Conservation (phyloP, 2,797 vertebrate genomes). For the Neomorphus geoffroyi region DNA sequence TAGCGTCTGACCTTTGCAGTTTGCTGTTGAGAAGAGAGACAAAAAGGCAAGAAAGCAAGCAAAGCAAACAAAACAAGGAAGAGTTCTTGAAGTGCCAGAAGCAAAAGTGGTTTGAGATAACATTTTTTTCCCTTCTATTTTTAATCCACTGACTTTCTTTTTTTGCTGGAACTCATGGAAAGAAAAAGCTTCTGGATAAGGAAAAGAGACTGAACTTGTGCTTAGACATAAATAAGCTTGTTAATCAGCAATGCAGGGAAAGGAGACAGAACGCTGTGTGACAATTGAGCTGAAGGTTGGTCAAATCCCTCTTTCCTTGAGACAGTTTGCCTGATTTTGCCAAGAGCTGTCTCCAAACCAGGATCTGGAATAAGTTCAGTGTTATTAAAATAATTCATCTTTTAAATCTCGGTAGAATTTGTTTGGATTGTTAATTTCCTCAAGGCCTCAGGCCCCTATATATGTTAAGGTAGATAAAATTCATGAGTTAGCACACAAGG, state of each 20-base stretch:
- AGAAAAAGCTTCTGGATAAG: slow-evolving; percentile 6
- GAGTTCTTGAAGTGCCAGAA: slow-evolving; percentile 20
- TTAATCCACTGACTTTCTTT: neutral
- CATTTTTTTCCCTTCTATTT: neutral
- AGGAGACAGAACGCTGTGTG: neutral
- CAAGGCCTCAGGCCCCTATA: neutral
- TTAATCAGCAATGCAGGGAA: neutral
- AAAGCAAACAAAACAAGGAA: slow-evolving; percentile 26
- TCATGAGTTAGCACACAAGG: neutral
- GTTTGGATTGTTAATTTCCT: slow-evolving; percentile 46
- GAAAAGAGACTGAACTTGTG: neutral
- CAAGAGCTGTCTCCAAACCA: neutral
- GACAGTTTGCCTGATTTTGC: neutral
- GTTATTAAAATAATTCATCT: neutral
- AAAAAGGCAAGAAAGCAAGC: slow-evolving; percentile 17
- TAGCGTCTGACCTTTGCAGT: slow-evolving; percentile 5
- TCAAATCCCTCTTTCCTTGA: neutral
- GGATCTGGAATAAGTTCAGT: neutral
- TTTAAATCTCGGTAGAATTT: slow-evolving; percentile 24
- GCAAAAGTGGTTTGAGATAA: neutral
- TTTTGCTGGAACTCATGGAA: neutral
- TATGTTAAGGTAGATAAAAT: slow-evolving; percentile 15
- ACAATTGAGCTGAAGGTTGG: neutral
- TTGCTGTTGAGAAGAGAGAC: slow-evolving; percentile 3
- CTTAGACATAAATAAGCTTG: neutral